Conservation (phyloP, 2,797 vertebrate species). For the Hemitrygon akajei region DNA sequence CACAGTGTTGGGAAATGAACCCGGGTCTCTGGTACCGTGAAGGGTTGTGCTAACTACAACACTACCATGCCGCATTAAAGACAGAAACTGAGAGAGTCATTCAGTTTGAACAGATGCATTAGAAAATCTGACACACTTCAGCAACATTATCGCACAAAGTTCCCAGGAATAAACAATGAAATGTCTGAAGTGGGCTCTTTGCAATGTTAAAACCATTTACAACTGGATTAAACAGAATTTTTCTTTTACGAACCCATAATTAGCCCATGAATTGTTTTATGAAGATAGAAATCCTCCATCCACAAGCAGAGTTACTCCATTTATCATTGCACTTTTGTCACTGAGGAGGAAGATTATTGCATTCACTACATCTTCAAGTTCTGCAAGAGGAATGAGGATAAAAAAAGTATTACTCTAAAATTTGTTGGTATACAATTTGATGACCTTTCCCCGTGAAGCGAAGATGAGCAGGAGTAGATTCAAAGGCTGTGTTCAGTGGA, state of each 20-base stretch:
- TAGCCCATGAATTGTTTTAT: constrained; percentile 43
- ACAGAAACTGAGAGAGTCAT: neutral
- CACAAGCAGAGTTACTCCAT: constrained; percentile 69
- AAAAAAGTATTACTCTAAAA: neutral
- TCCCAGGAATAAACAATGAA: neutral
- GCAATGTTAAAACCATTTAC: neutral
- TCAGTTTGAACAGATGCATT: neutral
- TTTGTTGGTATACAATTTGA: neutral
- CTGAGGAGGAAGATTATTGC: constrained; percentile 84
- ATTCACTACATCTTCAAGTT: constrained; percentile 87
- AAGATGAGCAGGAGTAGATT: neutral
- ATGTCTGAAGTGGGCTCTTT: too few species aligned
- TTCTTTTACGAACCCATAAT: neutral
- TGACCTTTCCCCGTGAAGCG: too few species aligned
- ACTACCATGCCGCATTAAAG: neutral
- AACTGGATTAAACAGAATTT: neutral
- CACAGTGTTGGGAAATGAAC: too few species aligned
- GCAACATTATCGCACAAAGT: too few species aligned
- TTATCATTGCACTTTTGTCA: constrained; percentile 78
- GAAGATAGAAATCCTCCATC: constrained; percentile 84
- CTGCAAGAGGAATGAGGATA: constrained; percentile 52
- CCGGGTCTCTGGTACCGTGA: too few species aligned
- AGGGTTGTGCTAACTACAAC: too few species aligned
- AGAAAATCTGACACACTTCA: too few species aligned
- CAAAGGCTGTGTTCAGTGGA: too few species aligned